phyloP scores from a whole-genome alignment of 2,888 invertebrate species.

The Therioaphis trifolii region DNA sequence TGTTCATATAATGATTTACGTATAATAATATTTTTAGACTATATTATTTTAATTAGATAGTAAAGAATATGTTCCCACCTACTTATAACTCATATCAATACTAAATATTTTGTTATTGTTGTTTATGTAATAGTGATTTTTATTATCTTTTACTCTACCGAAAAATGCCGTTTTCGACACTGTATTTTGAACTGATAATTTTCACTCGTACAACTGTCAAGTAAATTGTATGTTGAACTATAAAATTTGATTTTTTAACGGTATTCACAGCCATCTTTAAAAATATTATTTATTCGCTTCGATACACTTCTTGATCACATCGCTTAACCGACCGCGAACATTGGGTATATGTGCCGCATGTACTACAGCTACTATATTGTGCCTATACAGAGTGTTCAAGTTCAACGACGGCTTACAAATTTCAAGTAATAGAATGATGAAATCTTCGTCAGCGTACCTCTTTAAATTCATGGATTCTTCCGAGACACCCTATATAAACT shows the following conservation, averaged over 20 bases:
- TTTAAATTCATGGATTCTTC: neutral
- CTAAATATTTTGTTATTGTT: too few species aligned
- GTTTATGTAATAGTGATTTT: too few species aligned
- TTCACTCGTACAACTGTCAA: neutral
- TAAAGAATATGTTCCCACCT: too few species aligned
- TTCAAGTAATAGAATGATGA: neutral
- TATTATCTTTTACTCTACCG: too few species aligned
- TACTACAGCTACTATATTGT: neutral
- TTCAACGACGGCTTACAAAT: neutral
- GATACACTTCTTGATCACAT: neutral
- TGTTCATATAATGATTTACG: too few species aligned
- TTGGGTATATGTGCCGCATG: neutral
- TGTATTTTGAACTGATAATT: neutral
- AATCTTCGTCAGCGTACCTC: too few species aligned
- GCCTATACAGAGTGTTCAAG: neutral
- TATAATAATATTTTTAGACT: too few species aligned
- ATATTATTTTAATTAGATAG: too few species aligned
- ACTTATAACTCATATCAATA: too few species aligned
- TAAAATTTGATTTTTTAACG: neutral
- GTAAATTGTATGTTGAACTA: neutral
- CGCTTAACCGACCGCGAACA: neutral
- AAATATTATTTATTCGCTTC: constrained; percentile 13
- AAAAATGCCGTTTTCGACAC: neutral
- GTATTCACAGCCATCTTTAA: neutral
- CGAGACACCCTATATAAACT: neutral